A percentile compares a stretch with the other conserved stretches of the same genome.
phyloP scores from a whole-genome alignment of 2,888 invertebrate species.

The Crematogaster levior region DNA sequence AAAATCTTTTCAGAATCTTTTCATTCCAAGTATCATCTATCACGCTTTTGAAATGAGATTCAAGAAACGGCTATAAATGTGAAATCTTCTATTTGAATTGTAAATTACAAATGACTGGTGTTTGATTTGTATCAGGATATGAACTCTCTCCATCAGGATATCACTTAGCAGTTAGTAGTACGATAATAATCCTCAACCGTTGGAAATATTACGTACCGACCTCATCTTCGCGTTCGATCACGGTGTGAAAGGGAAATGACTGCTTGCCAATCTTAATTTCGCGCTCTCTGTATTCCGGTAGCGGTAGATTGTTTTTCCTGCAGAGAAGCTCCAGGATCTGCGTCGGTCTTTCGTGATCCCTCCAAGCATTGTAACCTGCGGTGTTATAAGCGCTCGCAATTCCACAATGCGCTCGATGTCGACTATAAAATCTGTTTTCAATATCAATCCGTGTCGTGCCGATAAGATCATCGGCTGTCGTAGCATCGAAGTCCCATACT shows the following conservation, averaged over 20 bases:
- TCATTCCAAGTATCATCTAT: background rate
- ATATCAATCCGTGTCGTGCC: constrained; percentile 95
- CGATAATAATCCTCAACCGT: background rate
- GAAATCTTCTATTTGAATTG: background rate
- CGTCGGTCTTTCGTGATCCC: constrained; percentile 91
- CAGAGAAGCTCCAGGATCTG: constrained; percentile 91
- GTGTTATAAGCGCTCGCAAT: constrained; percentile 90
- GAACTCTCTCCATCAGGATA: background rate
- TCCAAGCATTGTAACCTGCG: constrained; percentile 91
- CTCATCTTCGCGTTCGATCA: constrained; percentile 27
- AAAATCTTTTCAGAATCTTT: background rate
- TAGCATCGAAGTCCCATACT: constrained; percentile 91
- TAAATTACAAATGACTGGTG: background rate
- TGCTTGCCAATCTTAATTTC: constrained; percentile 87
- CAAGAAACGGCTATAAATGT: background rate
- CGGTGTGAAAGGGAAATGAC: constrained; percentile 78
- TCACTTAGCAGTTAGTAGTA: background rate
- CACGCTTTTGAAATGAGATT: background rate
- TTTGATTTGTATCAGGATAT: background rate
- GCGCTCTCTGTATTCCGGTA: constrained; percentile 86
- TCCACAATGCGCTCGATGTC: constrained; percentile 93
- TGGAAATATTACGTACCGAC: constrained; percentile 47
- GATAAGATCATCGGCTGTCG: constrained; percentile 91
- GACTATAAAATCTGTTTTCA: constrained; percentile 94
- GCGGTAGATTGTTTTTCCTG: constrained; percentile 88